phyloP scores from a whole-genome alignment of 2,113 vertebrate species.

The Platycercus adscitus region DNA sequence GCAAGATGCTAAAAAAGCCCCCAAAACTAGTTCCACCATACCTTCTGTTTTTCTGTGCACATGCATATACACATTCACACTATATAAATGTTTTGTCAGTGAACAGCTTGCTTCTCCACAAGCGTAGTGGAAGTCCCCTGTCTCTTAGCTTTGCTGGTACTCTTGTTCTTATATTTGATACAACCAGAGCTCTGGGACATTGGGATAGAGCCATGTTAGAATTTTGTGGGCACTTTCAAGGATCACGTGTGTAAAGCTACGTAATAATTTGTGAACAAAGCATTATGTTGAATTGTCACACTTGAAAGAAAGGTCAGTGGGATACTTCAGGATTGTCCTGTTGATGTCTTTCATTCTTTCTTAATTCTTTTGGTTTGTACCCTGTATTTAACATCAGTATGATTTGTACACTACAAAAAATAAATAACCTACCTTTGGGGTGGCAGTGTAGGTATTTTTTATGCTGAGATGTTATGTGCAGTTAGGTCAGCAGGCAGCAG shows the following conservation, averaged over 20 bases:
- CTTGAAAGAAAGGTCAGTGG: background rate
- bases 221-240: background rate
- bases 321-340: background rate
- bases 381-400: background rate
- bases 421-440: background rate
- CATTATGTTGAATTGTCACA: background rate
- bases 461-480: rapidly evolving
- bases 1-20: background rate
- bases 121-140: background rate
- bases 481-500: background rate
- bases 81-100: background rate
- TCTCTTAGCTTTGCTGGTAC: background rate
- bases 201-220: background rate
- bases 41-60: background rate
- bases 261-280: background rate
- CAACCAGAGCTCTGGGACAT: background rate
- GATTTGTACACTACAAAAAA: background rate
- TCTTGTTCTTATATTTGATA: background rate
- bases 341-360: background rate
- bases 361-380: background rate
- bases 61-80: background rate
- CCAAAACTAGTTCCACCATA: background rate
- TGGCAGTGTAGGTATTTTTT: background rate
- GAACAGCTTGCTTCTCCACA: background rate
- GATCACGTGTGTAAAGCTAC: background rate